phyloP scores from a whole-genome alignment of 2,113 vertebrate genomes.

The Acanthochromis polyacanthus region DNA sequence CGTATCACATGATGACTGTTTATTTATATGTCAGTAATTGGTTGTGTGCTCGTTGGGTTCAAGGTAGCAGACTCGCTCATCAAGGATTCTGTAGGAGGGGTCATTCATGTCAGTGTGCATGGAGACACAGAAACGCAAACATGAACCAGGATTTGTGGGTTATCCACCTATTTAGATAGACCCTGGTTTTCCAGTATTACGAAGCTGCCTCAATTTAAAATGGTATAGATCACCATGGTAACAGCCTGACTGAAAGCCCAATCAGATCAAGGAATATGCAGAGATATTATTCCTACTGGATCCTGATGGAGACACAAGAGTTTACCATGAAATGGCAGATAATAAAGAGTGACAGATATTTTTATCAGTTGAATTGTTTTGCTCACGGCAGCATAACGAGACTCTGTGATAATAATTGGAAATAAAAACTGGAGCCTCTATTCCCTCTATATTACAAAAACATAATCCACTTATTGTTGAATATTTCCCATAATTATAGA shows the following conservation, averaged over 20 bases:
- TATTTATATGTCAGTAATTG: constrained; percentile 73
- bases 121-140: neutral
- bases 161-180: neutral
- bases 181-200: neutral
- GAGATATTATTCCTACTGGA: neutral
- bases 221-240: neutral
- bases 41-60: constrained; percentile 51
- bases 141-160: neutral
- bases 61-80: constrained; percentile 50
- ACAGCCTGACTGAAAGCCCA: neutral
- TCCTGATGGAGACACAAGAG: neutral
- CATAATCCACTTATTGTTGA: no score
- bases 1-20: constrained; percentile 64
- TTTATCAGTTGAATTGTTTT: neutral
- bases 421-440: no score
- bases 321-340: neutral
- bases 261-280: neutral
- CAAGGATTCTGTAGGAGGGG: constrained; percentile 37
- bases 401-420: no score
- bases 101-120: constrained; percentile 15
- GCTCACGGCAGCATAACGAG: neutral
- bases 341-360: neutral
- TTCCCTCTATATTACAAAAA: no score
- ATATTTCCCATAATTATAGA: no score
- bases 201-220: neutral